A percentile compares a stretch with the other conserved stretches of the same genome.
phyloP scores from a whole-genome alignment of 2,888 invertebrate species.

The Diloba caeruleocephala region DNA sequence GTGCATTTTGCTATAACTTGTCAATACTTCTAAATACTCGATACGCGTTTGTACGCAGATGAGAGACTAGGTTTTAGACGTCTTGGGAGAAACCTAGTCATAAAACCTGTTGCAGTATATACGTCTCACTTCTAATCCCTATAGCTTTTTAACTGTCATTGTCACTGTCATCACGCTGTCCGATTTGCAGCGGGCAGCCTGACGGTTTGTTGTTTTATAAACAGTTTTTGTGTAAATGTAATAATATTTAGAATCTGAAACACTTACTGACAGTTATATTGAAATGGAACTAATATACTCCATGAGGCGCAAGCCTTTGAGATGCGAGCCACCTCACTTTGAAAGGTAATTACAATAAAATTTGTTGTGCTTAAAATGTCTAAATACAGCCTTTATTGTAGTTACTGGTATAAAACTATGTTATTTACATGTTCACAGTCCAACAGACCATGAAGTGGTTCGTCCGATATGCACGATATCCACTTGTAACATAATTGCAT shows the following conservation, averaged over 20 bases:
- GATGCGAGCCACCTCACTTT: slow-evolving; percentile 85
- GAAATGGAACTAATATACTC: slow-evolving; percentile 88
- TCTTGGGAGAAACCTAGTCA: no score
- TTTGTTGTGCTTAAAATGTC: slow-evolving; percentile 7
- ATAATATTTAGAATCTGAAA: background rate
- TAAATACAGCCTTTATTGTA: no score
- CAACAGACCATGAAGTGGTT: slow-evolving; percentile 73
- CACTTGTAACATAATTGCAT: slow-evolving; percentile 93
- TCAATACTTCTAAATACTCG: no score
- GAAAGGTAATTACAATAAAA: slow-evolving; percentile 75
- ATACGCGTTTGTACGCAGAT: no score
- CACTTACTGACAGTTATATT: background rate
- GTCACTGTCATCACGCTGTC: no score
- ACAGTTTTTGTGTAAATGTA: background rate
- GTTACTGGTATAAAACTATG: no score
- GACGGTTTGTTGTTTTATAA: background rate
- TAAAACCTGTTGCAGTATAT: no score
- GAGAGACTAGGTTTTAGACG: no score
- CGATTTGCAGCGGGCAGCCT: no score
- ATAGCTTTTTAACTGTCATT: no score
- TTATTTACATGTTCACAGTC: slow-evolving; percentile 54
- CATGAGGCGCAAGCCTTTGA: slow-evolving; percentile 85
- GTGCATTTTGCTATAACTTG: no score
- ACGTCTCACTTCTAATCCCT: no score
- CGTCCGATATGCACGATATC: slow-evolving; percentile 94